Base-by-base conservation (phyloP, 2,113 vertebrate genomes). In the Nannospalax galili region DNA sequence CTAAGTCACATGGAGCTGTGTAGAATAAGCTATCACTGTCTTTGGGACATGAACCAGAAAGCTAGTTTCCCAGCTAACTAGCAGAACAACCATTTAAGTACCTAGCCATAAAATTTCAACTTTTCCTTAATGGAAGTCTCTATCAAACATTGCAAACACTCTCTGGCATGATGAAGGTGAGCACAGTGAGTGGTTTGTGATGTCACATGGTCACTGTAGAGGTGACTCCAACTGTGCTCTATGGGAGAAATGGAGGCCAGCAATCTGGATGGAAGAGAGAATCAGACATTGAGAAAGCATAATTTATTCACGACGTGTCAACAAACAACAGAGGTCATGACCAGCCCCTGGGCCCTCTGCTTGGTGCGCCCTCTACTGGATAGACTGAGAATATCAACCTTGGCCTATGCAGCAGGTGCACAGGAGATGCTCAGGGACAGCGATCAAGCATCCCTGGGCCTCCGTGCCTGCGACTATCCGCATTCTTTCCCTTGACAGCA, bases 361-460 rank as follows among this genome's bases (percentile, higher is more conserved):
- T 58, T 11, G 11, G 11, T 60, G 65, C 30, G 58, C 56, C 74
- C 65, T 72, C 40, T 67, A 30, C 35, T 19, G 62, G 52, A 42
- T 9, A 6, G 26, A 62, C 52, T 48, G 35, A 30, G 67, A 74
- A 48, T 60, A 20, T 65, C 48, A 67, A 4, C 15, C 30, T 24
- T 1, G 65, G 84, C 56, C 52, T 22, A 14, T 72, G 72, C 20
- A 65, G 5, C 15, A 26, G 28, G 20, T 7, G 48, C 2, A 0
- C 24, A 84, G 12, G 40, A 45, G 64, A 11, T 2, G 15, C 35
- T 10, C n/a, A 15, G 40, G 9, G 40, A 40, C 10, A 26, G 40
- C 84, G 52, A 64, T 32, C 58, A 26, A 0, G 0, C 7, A 7
- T 26, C 2, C 0, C 11, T 1, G 9, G 48, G 24, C 6, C 48